These are phyloP conservation scores for Electrona antarctica DNA, from an alignment of 2,113 vertebrate species.

Conservation along the genomic window DNA sequence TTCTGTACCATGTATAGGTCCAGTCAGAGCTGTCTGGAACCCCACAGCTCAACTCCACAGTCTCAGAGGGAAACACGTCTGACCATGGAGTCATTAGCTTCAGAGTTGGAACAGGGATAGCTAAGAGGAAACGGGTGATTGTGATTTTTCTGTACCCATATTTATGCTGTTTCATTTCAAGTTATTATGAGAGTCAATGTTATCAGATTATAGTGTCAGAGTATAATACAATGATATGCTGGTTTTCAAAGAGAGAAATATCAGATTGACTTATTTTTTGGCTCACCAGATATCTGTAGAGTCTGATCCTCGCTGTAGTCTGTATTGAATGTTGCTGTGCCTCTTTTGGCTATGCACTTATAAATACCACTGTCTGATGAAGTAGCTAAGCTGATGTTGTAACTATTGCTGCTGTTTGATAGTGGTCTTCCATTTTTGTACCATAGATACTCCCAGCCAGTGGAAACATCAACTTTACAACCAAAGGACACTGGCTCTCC, in stretches of 20 bases:
- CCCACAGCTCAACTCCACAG: slow-evolving; percentile 41
- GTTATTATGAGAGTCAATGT: too few species aligned
- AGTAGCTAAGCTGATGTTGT: neutral
- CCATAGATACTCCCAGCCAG: slow-evolving; percentile 7
- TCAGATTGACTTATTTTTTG: neutral
- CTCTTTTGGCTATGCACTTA: neutral
- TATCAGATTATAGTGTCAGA: too few species aligned
- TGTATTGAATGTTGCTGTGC: neutral
- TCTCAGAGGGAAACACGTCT: slow-evolving; percentile 62
- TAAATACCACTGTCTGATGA: neutral
- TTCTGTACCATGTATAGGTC: slow-evolving; percentile 46
- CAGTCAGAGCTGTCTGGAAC: slow-evolving; percentile 33
- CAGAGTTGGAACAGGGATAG: slow-evolving; percentile 46
- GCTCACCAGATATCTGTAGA: slow-evolving; percentile 30
- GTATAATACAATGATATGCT: too few species aligned
- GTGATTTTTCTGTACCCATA: too few species aligned
- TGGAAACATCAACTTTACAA: neutral
- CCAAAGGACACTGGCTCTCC: neutral
- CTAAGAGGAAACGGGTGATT: slow-evolving; percentile 25
- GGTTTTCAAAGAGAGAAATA: too few species aligned
- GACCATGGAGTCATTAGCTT: slow-evolving; percentile 7
- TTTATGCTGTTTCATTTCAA: too few species aligned
- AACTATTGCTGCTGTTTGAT: neutral
- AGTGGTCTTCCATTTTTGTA: neutral
- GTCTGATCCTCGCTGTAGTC: neutral